Evolutionary conservation across 2,888 invertebrate species (phyloP), one percentile per base, ranked within the genome.

Genomic region (Dorcus hopei): DNA sequence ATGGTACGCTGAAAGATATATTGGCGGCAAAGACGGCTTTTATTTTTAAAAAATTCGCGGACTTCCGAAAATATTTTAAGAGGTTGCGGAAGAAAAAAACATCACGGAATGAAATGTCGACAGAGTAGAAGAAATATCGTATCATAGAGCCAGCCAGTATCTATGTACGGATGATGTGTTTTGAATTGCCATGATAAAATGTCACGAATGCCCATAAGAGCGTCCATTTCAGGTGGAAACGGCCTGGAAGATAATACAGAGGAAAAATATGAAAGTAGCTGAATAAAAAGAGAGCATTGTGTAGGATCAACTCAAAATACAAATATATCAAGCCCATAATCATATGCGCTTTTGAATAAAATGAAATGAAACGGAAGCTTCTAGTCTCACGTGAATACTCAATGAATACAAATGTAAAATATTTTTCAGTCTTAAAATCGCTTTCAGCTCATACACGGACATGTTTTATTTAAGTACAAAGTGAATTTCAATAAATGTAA

Each of bases 211-310:
- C 71, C 72, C 75, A 70, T 76, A 74, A 74, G 67, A 69, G 68
- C 73, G 71, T 72, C 73, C 76, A 74, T 78, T 75, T 72, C 77
- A 79, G 78, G 78, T 79, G 78, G 75, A 77, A 78, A 79, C 77
- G 77, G 77, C 57, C 72, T 71, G 78, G 78, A 77, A 79, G 78
- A 77, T 78, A 79, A 76, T 77, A 73, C 74, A 72, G 70, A 38
- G 54, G 16, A 51, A 43, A 57, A 57, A 52, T 57, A 57, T 51
- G 57, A 45, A 26, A 33, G 51, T 57, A 38, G 52, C 48, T 57
- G 57, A 52, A 57, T 57, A 57, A 57, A 57, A 57, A 52, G 52
- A 57, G 38, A 40, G 51, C 52, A 45, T 57, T 57, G 39, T 23
- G 52, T 43, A 40, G 43, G 57, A 57, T 57, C 42, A 52, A 51